Conservation (phyloP, 2,888 invertebrate genomes). For the Apeira syringaria region DNA sequence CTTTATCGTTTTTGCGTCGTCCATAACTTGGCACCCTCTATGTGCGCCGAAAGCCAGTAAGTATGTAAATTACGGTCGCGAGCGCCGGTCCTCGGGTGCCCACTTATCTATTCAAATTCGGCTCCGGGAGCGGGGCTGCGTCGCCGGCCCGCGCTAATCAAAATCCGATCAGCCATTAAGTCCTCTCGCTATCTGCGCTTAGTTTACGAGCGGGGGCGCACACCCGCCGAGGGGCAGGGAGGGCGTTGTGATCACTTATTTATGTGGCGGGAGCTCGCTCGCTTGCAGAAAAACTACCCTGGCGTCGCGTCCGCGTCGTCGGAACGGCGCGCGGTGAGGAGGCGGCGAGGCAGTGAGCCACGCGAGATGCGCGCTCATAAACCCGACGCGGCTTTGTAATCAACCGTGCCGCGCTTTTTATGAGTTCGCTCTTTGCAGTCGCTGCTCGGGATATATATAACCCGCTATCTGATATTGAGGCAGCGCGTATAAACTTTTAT, state of each 20-base stretch:
- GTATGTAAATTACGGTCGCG: conserved; percentile 84
- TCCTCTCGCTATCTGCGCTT: conserved; percentile 81
- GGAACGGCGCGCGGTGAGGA: conserved; percentile 37
- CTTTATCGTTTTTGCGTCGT: conserved; percentile 79
- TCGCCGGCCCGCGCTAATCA: conserved; percentile 82
- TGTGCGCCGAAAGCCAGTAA: conserved; percentile 79
- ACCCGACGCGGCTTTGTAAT: conserved; percentile 72
- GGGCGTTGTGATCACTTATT: conserved; percentile 73
- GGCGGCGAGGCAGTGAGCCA: conserved; percentile 42
- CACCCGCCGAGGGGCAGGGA: conserved; percentile 43
- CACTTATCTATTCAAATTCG: conserved; percentile 84
- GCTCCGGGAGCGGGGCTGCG: conserved; percentile 71
- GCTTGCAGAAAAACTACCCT: conserved; percentile 78
- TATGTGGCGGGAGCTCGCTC: conserved; percentile 70
- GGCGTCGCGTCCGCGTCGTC: conserved; percentile 52
- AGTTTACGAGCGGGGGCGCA: conserved; percentile 74
- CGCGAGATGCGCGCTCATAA: conserved; percentile 62
- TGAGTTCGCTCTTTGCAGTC: conserved; percentile 70
- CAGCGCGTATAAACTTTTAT: conserved; percentile 50
- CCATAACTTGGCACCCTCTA: conserved; percentile 78
- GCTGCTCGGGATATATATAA: conserved; percentile 69
- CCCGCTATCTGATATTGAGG: conserved; percentile 69
- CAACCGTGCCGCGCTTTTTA: conserved; percentile 78
- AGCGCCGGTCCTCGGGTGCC: conserved; percentile 76
- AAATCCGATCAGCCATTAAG: conserved; percentile 84